Base-by-base conservation (phyloP, 2,797 vertebrate genomes). In the Danio kyathit region DNA sequence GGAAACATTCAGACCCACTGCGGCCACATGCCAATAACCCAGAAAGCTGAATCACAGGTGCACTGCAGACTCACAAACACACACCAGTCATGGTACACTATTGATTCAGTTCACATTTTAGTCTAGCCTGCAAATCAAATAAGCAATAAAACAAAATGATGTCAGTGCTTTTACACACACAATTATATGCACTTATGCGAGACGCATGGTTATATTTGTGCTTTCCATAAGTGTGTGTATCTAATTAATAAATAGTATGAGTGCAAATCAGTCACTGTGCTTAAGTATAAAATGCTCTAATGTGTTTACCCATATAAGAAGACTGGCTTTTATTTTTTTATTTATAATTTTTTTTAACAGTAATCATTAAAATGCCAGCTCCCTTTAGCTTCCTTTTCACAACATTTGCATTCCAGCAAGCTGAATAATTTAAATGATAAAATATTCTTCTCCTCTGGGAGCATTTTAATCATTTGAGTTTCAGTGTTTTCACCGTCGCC, bases 1-100 rank as follows among this genome's bases (percentile, higher is more conserved):
- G 72, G 49, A 74, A 76, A 79, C 67, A 69, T 29, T 76, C 41
- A 29, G 5, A 69, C 5, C 19, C 38, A 40, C 48, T 75, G 6
- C 12, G n/a, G 8, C 54, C 54, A 73, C 74, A 79, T 46, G 63
- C 21, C 49, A 61, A 29, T 82, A 66, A 46, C 80, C 57, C 64
- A 29, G 57, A 74, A 80, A 51, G 54, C 14, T 64, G 59, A 57
- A 19, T 29, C 73, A 78, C 60, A 21, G 74, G 63, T 70, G 57
- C 72, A 65, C 43, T 43, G 51, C 51, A 74, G 13, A 56, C 40
- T 52, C 29, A 57, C 46, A 59, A 57, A 64, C 54, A 54, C 12
- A 29, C 19, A 4, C 7, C 40, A n/a, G 7, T 74, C 59, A 64
- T 54, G 41, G 21, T 54, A 57, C 17, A 77, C 4, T 13, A 5